A percentile compares a stretch with the other conserved stretches of the same genome.
phyloP scores from a whole-genome alignment of 2,888 invertebrate species.

The Euzophera pinguis region DNA sequence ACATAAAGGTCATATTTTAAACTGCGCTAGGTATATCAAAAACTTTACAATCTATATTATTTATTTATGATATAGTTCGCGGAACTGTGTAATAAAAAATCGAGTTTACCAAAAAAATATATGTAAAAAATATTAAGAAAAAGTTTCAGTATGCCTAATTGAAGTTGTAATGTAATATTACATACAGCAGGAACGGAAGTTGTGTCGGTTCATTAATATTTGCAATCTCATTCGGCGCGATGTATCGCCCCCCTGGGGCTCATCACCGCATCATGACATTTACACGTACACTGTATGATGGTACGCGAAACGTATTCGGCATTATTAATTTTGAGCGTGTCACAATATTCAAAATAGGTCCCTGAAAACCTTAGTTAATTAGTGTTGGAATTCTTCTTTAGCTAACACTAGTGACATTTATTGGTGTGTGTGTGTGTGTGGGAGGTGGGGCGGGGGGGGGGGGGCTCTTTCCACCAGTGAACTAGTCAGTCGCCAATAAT shows the following conservation, averaged over 20 bases:
- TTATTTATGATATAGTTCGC: too few species aligned
- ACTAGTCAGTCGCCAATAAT: too few species aligned
- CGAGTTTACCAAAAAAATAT: too few species aligned
- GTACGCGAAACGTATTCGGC: neutral
- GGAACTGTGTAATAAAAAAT: too few species aligned
- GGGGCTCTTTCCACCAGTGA: too few species aligned
- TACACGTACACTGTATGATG: neutral
- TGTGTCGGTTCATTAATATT: conserved; percentile 42
- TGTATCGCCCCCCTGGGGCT: conserved; percentile 35
- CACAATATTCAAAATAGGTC: neutral
- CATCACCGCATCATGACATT: conserved; percentile 20
- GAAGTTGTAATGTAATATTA: neutral
- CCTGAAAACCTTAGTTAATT: neutral
- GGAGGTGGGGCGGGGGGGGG: too few species aligned
- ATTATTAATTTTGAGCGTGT: conserved; percentile 4
- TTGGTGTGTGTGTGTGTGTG: too few species aligned
- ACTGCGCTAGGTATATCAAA: too few species aligned
- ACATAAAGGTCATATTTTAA: too few species aligned
- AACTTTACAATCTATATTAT: too few species aligned
- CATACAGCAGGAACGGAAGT: conserved; percentile 8
- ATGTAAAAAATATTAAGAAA: neutral
- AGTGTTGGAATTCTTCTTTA: too few species aligned
- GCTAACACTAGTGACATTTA: too few species aligned
- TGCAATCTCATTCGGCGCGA: conserved; percentile 37
- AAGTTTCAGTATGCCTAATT: neutral